A percentile compares a stretch with the other conserved stretches of the same genome.
These are phyloP conservation scores for Cyaniris semiargus DNA, from an alignment of 2,888 invertebrate species.

Conservation along the genomic window DNA sequence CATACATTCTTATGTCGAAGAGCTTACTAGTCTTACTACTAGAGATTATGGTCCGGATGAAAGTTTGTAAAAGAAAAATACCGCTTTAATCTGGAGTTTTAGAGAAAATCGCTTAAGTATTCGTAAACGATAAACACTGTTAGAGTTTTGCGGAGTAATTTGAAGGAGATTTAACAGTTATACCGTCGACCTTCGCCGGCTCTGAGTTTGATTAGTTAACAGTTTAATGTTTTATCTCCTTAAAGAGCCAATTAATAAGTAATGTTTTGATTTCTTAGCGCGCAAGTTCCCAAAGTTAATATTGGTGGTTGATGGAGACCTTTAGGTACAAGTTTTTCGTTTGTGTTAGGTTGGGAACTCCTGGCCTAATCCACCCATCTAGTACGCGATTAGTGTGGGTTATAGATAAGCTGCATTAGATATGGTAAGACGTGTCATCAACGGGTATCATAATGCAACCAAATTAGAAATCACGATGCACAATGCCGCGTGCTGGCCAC, in stretches of 20 bases:
- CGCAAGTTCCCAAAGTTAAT: conserved; percentile 8
- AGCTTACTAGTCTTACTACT: not conserved
- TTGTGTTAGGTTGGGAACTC: too few relatives aligned
- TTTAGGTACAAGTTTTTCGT: not conserved
- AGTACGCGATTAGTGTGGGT: too few relatives aligned
- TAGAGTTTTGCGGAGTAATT: conserved; percentile 21
- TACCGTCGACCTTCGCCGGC: not conserved
- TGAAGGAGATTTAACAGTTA: conserved; percentile 14
- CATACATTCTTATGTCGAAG: not conserved
- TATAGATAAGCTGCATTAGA: too few relatives aligned
- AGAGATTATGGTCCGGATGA: not conserved
- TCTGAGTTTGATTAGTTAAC: conserved; percentile 17
- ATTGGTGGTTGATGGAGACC: not conserved
- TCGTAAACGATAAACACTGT: conserved; percentile 10
- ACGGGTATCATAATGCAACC: not conserved
- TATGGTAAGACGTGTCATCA: too few relatives aligned
- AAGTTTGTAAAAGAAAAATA: not conserved
- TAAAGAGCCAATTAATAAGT: conserved; percentile 19
- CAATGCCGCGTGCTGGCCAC: not conserved
- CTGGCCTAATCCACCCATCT: too few relatives aligned
- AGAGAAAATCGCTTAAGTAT: not conserved
- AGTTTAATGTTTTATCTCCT: conserved; percentile 21
- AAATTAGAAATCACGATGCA: not conserved
- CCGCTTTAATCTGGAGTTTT: not conserved
- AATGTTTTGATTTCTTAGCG: conserved; percentile 19